Conservation (phyloP, 2,888 invertebrate genomes). For the Chirona hameri region DNA sequence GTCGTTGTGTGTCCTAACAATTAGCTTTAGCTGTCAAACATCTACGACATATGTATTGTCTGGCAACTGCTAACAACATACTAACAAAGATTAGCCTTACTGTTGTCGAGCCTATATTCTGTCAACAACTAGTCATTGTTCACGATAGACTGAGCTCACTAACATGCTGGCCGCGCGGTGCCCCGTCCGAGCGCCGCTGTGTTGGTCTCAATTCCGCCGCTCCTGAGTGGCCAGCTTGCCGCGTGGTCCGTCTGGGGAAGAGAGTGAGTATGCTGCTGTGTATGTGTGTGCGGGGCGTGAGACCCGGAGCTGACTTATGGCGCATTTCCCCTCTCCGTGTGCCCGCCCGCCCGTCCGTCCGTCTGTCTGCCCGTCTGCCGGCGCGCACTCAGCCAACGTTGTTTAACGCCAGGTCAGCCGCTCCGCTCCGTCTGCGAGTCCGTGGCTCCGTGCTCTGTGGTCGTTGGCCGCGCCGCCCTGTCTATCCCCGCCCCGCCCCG, state of each 20-base stretch:
- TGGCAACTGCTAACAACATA: no score
- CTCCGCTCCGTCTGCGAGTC: neutral
- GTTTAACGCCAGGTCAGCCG: conserved; percentile 23
- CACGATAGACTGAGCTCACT: neutral
- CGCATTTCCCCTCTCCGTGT: neutral
- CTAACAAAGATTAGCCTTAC: no score
- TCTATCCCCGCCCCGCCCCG: neutral
- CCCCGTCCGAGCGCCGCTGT: neutral
- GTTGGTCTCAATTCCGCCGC: neutral
- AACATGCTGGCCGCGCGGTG: neutral
- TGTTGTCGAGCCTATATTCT: no score
- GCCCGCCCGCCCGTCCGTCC: neutral
- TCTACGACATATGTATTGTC: no score
- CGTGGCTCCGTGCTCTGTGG: neutral
- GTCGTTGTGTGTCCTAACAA: no score
- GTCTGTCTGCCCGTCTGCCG: neutral
- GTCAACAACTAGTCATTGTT: neutral
- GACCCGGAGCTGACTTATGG: neutral
- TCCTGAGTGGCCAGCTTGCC: no score
- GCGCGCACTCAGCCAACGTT: neutral
- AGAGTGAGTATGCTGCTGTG: neutral
- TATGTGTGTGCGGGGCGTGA: neutral
- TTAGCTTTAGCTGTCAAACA: no score
- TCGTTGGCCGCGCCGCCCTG: neutral
- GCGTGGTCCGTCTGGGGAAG: neutral